A percentile compares a stretch with the other conserved stretches of the same genome.
These are phyloP conservation scores for Iguana delicatissima DNA, from an alignment of 2,797 vertebrate genomes.

Conservation along the genomic window DNA sequence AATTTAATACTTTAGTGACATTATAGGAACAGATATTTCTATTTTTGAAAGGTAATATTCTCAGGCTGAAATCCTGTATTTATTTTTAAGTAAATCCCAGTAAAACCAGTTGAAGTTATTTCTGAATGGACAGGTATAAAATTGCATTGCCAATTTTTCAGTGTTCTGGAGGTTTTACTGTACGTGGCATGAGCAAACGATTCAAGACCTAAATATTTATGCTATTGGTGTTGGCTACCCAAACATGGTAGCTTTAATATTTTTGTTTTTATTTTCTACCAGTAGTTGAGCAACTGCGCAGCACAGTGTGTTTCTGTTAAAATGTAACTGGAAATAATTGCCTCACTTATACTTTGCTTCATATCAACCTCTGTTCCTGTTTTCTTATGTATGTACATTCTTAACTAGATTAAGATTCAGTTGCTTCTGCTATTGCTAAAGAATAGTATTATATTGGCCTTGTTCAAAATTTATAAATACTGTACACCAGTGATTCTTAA, in stretches of 20 bases:
- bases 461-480: background rate
- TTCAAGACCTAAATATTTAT: constrained; percentile 3
- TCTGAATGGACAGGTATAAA: background rate
- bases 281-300: constrained; percentile 23
- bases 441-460: background rate
- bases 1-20: background rate
- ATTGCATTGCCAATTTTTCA: background rate
- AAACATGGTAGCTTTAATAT: background rate
- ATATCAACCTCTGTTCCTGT: background rate
- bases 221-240: background rate
- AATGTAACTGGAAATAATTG: constrained; percentile 45
- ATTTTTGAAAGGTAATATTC: background rate
- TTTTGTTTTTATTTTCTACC: constrained; percentile 1
- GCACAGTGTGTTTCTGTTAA: constrained; percentile 31
- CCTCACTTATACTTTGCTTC: constrained; percentile 33
- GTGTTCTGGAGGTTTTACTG: background rate
- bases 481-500: background rate
- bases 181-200: background rate
- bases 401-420: background rate
- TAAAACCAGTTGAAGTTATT: background rate
- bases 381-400: background rate
- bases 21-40: background rate
- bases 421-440: background rate
- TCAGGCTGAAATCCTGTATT: background rate
- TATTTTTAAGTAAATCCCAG: background rate